Base-by-base conservation (phyloP, 37 sponge, comb jelly and placozoan genomes). In the Beroe forskalii region DNA sequence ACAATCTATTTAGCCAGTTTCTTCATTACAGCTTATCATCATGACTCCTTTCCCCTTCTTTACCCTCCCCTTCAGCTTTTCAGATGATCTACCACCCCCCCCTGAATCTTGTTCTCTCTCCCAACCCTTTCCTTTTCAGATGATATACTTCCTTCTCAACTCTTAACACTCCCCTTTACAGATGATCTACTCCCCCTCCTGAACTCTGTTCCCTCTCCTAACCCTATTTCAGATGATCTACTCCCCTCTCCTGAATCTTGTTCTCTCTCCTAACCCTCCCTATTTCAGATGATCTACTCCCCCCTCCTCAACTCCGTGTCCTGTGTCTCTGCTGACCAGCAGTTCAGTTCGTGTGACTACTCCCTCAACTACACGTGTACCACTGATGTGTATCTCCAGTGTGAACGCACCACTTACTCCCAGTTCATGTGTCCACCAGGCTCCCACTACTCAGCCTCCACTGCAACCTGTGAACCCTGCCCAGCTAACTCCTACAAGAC, bases 61-160 rank as follows among this genome's bases (percentile, higher is more conserved):
- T 20, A 66, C 28, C 28, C 8, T n/a, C 23, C n/a, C n/a, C n/a
- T n/a, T n/a, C n/a, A n/a, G n/a, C n/a, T n/a, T 37, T 37, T 38
- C 75, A 72, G 75, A 72, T 32, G 40, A 37, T 72, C 32, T 72
- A 72, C 75, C 75, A 36, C 4, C 19, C 75, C 9, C 23, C 35
- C 8, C 12, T 72, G 75, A 72, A 32, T 22, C 28, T 35, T 20
- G 38, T 72, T 19, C 4, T 6, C 36, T 72, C n/a, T 55, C 9
- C 17, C 9, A 55, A 66, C 28, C 28, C 8, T n/a, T 27, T n/a
- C 35, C 35, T 17, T 37, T 37, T 38, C 75, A 72, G 75, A 72
- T 32, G 40, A 37, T 72, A 22, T 72, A 72, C 75, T 39, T 39
- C 4, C 19, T 39, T 3, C 23, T 72, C 8, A n/a, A n/a, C n/a